A percentile compares a stretch with the other conserved stretches of the same genome.
Evolutionary conservation across 2,113 vertebrate species (phyloP).

Genomic region (Ammodytes dubius): DNA sequence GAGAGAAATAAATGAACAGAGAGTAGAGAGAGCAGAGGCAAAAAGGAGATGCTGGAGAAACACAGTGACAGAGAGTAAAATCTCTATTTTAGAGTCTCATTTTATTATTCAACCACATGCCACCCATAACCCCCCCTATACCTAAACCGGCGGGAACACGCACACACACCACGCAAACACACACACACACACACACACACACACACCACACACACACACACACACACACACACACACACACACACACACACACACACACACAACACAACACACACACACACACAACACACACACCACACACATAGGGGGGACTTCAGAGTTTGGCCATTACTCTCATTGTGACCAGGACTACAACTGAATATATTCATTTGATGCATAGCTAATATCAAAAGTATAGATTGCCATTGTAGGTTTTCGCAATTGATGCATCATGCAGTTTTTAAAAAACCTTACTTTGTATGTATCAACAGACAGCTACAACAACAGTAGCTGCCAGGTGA

Average conservation of each 20-base stretch:
- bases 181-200: neutral
- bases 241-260: neutral
- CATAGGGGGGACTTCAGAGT: neutral
- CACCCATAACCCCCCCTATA: neutral
- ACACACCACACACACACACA: neutral
- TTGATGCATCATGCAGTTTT: neutral
- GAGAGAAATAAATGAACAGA: slow-evolving; percentile 64
- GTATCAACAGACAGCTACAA: neutral
- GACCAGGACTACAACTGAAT: neutral
- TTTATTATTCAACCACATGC: slow-evolving; percentile 17
- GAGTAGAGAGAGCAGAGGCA: slow-evolving; percentile 36
- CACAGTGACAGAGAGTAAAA: slow-evolving; percentile 25
- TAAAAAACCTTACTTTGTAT: neutral
- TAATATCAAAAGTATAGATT: neutral
- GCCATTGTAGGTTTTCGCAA: neutral
- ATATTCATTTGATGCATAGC: neutral
- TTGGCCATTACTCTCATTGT: neutral
- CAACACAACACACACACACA: too few species aligned
- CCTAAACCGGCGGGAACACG: neutral
- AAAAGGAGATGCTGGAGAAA: slow-evolving; percentile 36
- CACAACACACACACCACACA: too few species aligned
- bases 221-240: neutral
- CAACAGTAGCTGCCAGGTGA: neutral
- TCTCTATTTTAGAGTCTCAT: slow-evolving; percentile 13
- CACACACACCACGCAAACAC: neutral